A percentile compares a stretch with the other conserved stretches of the same genome.
These are phyloP conservation scores for rat (Rattus norvegicus) DNA, from an alignment of 2,113 vertebrate genomes.

Conservation along the genomic window DNA sequence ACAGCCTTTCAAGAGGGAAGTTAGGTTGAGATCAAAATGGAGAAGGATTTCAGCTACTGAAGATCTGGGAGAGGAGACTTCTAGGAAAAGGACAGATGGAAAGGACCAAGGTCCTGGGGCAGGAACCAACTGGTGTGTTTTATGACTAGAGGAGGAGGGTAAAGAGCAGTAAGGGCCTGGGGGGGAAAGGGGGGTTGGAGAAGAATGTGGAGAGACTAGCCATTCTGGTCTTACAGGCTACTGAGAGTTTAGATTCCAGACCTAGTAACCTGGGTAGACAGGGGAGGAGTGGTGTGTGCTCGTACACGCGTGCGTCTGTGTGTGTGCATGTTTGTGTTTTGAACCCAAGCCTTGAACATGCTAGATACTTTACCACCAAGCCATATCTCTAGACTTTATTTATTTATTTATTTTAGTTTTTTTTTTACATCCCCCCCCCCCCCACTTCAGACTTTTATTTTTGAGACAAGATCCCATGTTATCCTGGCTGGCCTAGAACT, in stretches of 20 bases:
- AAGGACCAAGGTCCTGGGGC: conserved; percentile 29
- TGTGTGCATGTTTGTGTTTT: not conserved
- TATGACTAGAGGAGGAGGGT: not conserved
- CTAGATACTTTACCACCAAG: not conserved
- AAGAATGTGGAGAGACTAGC: not conserved
- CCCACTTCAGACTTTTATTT: not conserved
- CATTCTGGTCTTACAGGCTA: not conserved
- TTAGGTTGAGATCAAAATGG: not conserved
- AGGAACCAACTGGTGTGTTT: not conserved
- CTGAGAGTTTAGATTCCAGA: not conserved
- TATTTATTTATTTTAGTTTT: too few species aligned
- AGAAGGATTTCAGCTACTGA: not conserved
- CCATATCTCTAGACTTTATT: not conserved
- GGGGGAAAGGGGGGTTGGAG: not conserved
- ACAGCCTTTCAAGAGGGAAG: not conserved
- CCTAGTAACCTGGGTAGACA: not conserved
- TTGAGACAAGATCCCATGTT: not conserved
- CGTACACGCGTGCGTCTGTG: not conserved
- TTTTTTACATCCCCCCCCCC: too few species aligned
- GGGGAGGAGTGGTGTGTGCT: not conserved
- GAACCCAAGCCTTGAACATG: not conserved
- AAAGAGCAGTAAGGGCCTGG: not conserved
- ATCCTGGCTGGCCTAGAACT: not conserved
- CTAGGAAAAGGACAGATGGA: not conserved
- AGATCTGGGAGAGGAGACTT: not conserved